Evolutionary conservation across 2,113 vertebrate species (phyloP).

Genomic region (Solea senegalensis): DNA sequence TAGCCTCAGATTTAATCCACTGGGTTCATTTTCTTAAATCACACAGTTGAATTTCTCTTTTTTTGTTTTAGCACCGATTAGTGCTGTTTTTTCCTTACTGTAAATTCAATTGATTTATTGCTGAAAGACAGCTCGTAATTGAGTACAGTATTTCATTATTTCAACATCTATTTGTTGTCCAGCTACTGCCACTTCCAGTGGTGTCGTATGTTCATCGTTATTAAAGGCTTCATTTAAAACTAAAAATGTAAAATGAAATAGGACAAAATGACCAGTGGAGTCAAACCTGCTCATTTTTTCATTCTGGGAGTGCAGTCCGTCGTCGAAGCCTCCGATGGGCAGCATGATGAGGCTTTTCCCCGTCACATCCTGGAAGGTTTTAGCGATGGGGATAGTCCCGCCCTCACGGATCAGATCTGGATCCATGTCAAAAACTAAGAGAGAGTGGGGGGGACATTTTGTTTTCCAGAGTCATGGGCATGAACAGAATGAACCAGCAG

Average conservation of each 20-base stretch:
- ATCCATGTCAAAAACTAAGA: slow-evolving; percentile 76
- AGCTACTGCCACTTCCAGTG: too few relatives aligned
- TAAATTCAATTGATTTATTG: too few relatives aligned
- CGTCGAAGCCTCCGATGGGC: slow-evolving; percentile 83
- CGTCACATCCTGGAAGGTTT: slow-evolving; percentile 80
- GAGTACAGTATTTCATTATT: too few relatives aligned
- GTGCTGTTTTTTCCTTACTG: too few relatives aligned
- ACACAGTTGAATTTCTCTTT: too few relatives aligned
- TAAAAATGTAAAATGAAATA: neutral
- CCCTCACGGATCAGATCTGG: slow-evolving; percentile 85
- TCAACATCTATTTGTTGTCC: too few relatives aligned
- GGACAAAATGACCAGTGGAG: neutral
- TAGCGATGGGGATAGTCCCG: slow-evolving; percentile 82
- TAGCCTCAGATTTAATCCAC: too few relatives aligned
- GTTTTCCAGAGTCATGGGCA: neutral
- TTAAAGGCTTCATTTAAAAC: neutral
- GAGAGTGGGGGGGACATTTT: neutral
- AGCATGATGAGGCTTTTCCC: slow-evolving; percentile 83
- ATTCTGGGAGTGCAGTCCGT: slow-evolving; percentile 85
- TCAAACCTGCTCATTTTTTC: slow-evolving; percentile 85
- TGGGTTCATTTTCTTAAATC: too few relatives aligned
- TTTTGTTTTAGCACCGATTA: too few relatives aligned
- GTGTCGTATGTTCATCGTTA: too few relatives aligned
- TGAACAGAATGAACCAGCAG: neutral
- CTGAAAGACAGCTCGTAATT: too few relatives aligned